A percentile compares a stretch with the other conserved stretches of the same genome.
Evolutionary conservation across 2,113 vertebrate species (phyloP).

Genomic region (Indri indri): DNA sequence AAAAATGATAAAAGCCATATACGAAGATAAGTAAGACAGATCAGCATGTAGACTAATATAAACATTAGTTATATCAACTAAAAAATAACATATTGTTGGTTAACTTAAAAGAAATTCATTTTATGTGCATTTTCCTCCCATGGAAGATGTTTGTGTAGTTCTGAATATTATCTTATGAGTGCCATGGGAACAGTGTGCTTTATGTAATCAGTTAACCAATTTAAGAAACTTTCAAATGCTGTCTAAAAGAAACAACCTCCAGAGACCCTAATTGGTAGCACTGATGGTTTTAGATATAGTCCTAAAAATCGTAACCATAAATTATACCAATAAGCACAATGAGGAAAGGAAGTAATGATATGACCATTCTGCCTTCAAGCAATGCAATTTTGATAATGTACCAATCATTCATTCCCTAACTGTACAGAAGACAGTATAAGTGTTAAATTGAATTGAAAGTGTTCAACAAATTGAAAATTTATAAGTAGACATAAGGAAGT

Average conservation of each 20-base stretch:
- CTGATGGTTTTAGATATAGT: neutral
- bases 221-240: slow-evolving; percentile 23
- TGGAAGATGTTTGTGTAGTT: neutral
- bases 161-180: slow-evolving; percentile 21
- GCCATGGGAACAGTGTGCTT: neutral
- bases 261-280: neutral
- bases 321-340: neutral
- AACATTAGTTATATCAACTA: neutral
- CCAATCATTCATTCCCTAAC: neutral
- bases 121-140: neutral
- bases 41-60: neutral
- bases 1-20: neutral
- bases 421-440: neutral
- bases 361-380: neutral
- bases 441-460: neutral
- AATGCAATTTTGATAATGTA: neutral
- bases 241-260: neutral
- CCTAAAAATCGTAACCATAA: neutral
- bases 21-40: neutral
- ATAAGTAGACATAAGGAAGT: neutral
- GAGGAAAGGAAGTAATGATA: neutral
- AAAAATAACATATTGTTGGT: neutral
- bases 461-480: neutral
- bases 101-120: neutral
- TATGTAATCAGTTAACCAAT: slow-evolving; percentile 13